Evolutionary conservation across 2,888 invertebrate genomes (phyloP), one percentile per base, ranked within the genome.

Genomic region (Scaptomyza parva): DNA sequence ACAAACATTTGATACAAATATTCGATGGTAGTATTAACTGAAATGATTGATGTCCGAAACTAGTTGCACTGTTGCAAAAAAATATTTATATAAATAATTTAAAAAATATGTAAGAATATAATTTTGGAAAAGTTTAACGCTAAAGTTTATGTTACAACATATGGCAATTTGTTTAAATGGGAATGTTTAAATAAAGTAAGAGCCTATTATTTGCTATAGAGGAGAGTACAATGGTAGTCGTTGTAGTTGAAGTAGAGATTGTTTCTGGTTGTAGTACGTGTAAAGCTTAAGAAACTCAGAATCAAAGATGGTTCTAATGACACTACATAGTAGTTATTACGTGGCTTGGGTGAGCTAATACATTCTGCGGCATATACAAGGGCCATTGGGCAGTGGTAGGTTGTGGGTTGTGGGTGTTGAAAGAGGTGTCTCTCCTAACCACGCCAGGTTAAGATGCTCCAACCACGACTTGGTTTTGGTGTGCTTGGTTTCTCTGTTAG

Each of bases 311-410:
- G 68, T 79, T 69, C 70, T 85, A 74, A 79, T 79, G 82, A 76
- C 80, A 90, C 90, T 89, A 89, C 89, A 90, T 85, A 88, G 89
- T 90, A 89, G 89, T 88, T 88, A 90, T 85, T 82, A 86, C 78
- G 80, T 74, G 75, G 76, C 73, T 37, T 9, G 17, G 72, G 73
- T 69, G 73, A 77, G 81, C 76, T 88, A 84, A 84, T 84, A 84
- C 84, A 79, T 84, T 86, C 71, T 71, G 88, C 86, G 84, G 84
- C 88, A 79, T 75, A 59, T 57, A 37, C 52, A 33, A 11, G 50
- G 43, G 51, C 51, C 24, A 20, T 50, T n/a, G n/a, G 61, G 58
- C 61, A 54, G 37, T 54, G 48, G 17, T 11, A 9, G 30, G n/a
- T n/a, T n/a, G n/a, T n/a, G n/a, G n/a, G n/a, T n/a, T n/a, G n/a